Evolutionary conservation across 64 coral and sea anemone genomes (phyloP).

Genomic region (Stichodactyla helianthus): DNA sequence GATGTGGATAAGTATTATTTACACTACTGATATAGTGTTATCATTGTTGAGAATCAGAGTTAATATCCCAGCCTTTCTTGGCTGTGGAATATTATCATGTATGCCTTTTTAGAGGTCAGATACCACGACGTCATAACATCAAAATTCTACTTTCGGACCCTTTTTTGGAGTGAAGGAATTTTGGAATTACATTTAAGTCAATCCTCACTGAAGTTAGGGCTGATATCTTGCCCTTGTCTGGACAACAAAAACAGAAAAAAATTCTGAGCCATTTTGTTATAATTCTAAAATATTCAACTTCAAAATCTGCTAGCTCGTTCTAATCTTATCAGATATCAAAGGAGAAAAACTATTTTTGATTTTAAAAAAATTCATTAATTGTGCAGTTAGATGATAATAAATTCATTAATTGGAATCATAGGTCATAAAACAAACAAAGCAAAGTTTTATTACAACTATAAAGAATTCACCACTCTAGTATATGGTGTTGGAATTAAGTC

Average conservation of each 20-base stretch:
- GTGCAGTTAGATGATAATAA: background rate
- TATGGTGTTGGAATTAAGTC: background rate
- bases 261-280: background rate
- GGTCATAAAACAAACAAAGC: background rate
- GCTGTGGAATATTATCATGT: background rate
- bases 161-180: background rate
- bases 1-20: background rate
- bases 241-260: background rate
- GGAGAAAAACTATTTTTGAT: background rate
- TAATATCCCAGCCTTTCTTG: background rate
- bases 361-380: background rate
- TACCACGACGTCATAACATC: background rate
- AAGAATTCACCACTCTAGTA: background rate
- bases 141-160: background rate
- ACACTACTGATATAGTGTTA: background rate
- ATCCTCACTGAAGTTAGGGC: background rate
- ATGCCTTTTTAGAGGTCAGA: background rate
- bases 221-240: background rate
- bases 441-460: background rate
- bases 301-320: background rate
- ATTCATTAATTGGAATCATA: constrained; percentile 12
- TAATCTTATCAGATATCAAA: background rate
- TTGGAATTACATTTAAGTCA: background rate
- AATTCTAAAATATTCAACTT: background rate
- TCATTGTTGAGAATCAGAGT: background rate